Evolutionary conservation across 2,113 vertebrate genomes (phyloP).

Genomic region (Columba janthina): DNA sequence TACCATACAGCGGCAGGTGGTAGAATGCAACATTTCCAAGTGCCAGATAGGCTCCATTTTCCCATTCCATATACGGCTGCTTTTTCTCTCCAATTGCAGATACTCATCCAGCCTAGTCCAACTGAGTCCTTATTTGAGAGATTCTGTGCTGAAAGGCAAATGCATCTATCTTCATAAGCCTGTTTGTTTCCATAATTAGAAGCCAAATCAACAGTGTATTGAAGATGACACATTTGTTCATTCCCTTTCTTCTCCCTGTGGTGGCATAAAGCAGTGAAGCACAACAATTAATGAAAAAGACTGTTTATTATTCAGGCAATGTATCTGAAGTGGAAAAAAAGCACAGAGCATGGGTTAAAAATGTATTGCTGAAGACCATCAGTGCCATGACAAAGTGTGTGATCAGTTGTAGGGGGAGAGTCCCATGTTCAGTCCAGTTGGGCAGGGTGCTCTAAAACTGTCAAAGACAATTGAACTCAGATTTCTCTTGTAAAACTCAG

Average conservation of each 20-base stretch:
- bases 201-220: slow-evolving; percentile 30
- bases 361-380: background rate
- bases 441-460: slow-evolving; percentile 1
- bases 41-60: background rate
- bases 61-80: background rate
- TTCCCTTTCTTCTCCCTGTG: slow-evolving; percentile 43
- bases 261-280: slow-evolving; percentile 29
- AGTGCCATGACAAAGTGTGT: background rate
- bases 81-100: background rate
- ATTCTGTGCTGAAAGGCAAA: background rate
- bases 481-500: background rate
- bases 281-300: slow-evolving; percentile 40
- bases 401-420: background rate
- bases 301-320: slow-evolving; percentile 30
- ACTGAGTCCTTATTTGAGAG: slow-evolving; percentile 11
- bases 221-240: slow-evolving; percentile 48
- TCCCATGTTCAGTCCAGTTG: background rate
- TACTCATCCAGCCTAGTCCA: slow-evolving; percentile 8
- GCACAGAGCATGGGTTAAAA: background rate
- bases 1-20: background rate
- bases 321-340: background rate
- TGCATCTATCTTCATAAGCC: slow-evolving; percentile 31
- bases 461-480: background rate
- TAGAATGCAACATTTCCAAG: background rate
- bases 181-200: slow-evolving; percentile 59